Evolutionary conservation across 2,888 invertebrate genomes (phyloP), one percentile per base, ranked within the genome.

Genomic region (Pristionchus mayeri): DNA sequence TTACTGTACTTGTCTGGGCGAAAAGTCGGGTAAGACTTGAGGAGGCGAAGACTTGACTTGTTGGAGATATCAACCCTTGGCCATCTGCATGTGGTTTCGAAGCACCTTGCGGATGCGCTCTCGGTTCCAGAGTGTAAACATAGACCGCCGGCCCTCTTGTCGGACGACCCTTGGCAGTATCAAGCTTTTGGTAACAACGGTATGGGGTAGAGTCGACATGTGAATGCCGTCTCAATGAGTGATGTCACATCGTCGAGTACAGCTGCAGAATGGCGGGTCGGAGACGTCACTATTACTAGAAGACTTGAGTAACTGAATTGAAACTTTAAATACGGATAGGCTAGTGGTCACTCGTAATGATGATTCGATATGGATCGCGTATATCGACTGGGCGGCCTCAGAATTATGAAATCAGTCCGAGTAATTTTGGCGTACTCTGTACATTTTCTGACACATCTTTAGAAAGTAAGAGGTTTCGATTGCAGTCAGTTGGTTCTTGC

Each of bases 401-500:
- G n/a, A n/a, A n/a, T n/a, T n/a, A n/a, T n/a, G n/a, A n/a, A n/a
- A n/a, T n/a, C n/a, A n/a, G n/a, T n/a, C n/a, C n/a, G n/a, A n/a
- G n/a, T n/a, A n/a, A n/a, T n/a, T n/a, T n/a, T n/a, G n/a, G n/a
- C n/a, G n/a, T n/a, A n/a, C n/a, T n/a, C n/a, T n/a, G n/a, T n/a
- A n/a, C n/a, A n/a, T n/a, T n/a, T n/a, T n/a, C n/a, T n/a, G n/a
- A n/a, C n/a, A n/a, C n/a, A n/a, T n/a, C n/a, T n/a, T n/a, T n/a
- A n/a, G n/a, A n/a, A n/a, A n/a, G n/a, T n/a, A n/a, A n/a, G n/a
- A n/a, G 57, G 21, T n/a, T n/a, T 21, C 24, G 2, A 6, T 78
- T 92, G 34, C 94, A 97, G 98, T 94, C 98, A 98, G 95, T 96
- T 99, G 93, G 98, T 98, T 95, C 98, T 98, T 94, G 98, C 98